Evolutionary conservation across 2,888 invertebrate species (phyloP), one percentile per base, ranked within the genome.

Genomic region (Xylophagus ater): DNA sequence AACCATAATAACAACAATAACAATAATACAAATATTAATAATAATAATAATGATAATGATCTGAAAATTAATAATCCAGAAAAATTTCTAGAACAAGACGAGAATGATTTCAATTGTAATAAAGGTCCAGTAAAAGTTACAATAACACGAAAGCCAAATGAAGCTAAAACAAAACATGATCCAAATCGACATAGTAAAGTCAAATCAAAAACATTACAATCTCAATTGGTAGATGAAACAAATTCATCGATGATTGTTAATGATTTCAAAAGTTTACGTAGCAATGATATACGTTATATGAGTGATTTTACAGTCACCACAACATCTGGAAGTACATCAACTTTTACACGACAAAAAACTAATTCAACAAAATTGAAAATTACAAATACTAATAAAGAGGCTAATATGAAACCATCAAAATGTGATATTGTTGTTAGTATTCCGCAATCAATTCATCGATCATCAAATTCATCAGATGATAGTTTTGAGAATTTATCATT

Each of bases 241-340:
- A n/a, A n/a, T n/a, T 10, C 29, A 23, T 21, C 39, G 5, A 13
- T 39, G 23, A 37, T 39, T 2, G 13, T 35, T 10, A 59, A 47
- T 40, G 58, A 59, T 39, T 65, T 64, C 42, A 65, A 65, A 49
- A 62, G 62, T 31, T 47, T 65, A 30, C 58, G 65, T 5, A 65
- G 65, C 44, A 64, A 65, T 40, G 64, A 64, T 41, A 54, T 61
- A 46, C 55, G 62, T 2, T 63, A 56, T 38, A 42, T 32, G 23
- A 57, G 59, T 31, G 57, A 59, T 35, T 60, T 56, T 34, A 46
- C 55, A 1, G 54, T 54, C 3, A 47, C 12, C 45, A 53, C 9
- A 10, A 13, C 20, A 8, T 14, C 38, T 12, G 3, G 20, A 10
- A 18, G 1, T 13, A 45, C 53, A 4, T 49, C 51, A 2, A 37